Base-by-base conservation (phyloP, 1,140 invertebrate genomes). In the Chlorops oryzae region DNA sequence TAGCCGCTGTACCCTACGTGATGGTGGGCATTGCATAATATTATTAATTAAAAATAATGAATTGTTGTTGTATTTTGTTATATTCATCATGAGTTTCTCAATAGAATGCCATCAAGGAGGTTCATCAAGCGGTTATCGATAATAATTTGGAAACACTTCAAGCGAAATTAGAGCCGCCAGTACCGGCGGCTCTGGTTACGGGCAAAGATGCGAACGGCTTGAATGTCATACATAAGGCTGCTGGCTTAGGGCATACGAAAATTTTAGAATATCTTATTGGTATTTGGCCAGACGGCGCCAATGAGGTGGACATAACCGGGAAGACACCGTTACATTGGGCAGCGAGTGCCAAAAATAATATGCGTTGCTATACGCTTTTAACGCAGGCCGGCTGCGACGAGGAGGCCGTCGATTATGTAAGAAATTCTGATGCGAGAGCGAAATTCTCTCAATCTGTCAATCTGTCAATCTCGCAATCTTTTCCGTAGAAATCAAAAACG, bases 311-410 rank as follows among this genome's bases (percentile, higher is more conserved):
- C 64, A 82, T 84, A 52, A 86, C 92, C 48, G 92, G 92, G 15
- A 81, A 90, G 55, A 95, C 90, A 3, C 84, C 96, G 0, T 70
- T 98, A 25, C 95, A 98, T 75, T 96, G 92, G 59, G 86, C 92
- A 0, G 88, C 90, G 3, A 77, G 82, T 10, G 73, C 83, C 32
- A 85, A 83, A 61, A 86, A 87, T 58, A 80, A 83, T 32, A 81
- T 81, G 50, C 71, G 79, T 47, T 82, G 83, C 48, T 92, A 87
- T 58, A 82, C 87, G 56, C 80, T 86, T 32, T 74, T 94, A 0
- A 71, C 87, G 2, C 78, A 83, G 52, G 70, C 81, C 18, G 90
- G 90, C 21, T 86, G 88, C 5, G 87, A 91, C 58, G 82, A 88
- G 68, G 81, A 80, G 50, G 79, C 84, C 57, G 69, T 86, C 7